Evolutionary conservation across 2,888 invertebrate genomes (phyloP), one percentile per base, ranked within the genome.

Genomic region (Smittia sp.): DNA sequence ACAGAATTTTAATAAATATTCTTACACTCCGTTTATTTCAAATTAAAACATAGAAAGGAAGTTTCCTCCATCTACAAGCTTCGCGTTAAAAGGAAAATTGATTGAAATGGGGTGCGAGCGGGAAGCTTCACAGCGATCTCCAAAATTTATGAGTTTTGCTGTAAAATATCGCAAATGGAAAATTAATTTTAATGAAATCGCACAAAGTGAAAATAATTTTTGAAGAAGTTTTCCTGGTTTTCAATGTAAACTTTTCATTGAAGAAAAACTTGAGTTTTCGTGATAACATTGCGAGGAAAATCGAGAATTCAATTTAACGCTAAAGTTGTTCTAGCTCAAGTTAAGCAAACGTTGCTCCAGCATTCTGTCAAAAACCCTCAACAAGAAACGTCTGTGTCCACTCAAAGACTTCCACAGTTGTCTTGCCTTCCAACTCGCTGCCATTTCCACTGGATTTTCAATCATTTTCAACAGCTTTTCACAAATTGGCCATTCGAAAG

Each of bases 1-100:
- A 27, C 63, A 63, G 9, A 63, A 63, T 27, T 63, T 63, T 63
- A 63, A 63, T 63, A 63, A 63, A 63, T 27, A 63, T 63, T 63
- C 27, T 27, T 63, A n/a, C 63, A 63, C 63, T 63, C 20, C 63
- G 63, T 63, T 63, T 63, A 22, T 63, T 63, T 63, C 63, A 13
- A 63, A 63, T 63, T 63, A 63, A 63, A 63, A 63, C 27, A 27
- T 13, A 25, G 58, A 58, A 18, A 4, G 58, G 22, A 58, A 58
- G 18, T 58, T 58, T 58, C 7, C 15, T 13, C 2, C 46, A n/a
- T 46, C 11, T 58, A 20, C 63, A 63, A 22, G 58, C 22, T 58
- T 32, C 46, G 58, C 22, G 58, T 20, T 46, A 6, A 13, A 13
- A 13, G 63, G 27, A 25, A 25, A 63, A 63, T 63, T 63, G 63